Conservation (phyloP, 2,113 vertebrate species). For the Anolis carolinensis region DNA sequence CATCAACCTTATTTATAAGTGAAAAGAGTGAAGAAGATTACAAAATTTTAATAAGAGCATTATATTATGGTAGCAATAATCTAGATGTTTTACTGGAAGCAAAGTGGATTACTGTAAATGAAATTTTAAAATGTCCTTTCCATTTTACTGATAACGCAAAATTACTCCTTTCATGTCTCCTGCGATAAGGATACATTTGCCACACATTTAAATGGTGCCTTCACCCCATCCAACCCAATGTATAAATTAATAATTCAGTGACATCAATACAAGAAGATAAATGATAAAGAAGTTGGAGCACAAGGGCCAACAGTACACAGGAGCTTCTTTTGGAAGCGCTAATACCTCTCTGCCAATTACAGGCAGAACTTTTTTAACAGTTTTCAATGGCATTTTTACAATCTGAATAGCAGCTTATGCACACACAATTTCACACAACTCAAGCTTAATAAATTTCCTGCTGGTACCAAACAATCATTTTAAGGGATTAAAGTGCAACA, state of each 20-base stretch:
- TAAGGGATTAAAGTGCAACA: slow-evolving; percentile 79
- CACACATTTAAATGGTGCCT: slow-evolving; percentile 86
- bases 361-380: slow-evolving; percentile 82
- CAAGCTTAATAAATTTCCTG: slow-evolving; percentile 82
- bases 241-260: slow-evolving; percentile 93
- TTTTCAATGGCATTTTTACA: slow-evolving; percentile 80
- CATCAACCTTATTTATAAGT: slow-evolving; percentile 81
- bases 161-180: slow-evolving; percentile 93
- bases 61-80: slow-evolving; percentile 84
- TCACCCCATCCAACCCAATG: slow-evolving; percentile 77
- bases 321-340: slow-evolving; percentile 83
- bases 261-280: slow-evolving; percentile 97
- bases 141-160: slow-evolving; percentile 93
- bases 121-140: slow-evolving; percentile 95
- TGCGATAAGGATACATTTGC: slow-evolving; percentile 90
- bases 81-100: slow-evolving; percentile 91
- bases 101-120: slow-evolving; percentile 93
- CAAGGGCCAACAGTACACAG: slow-evolving; percentile 81
- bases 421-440: slow-evolving; percentile 84
- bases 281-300: slow-evolving; percentile 88
- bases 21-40: slow-evolving; percentile 77
- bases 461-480: slow-evolving; percentile 83
- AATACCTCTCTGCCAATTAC: slow-evolving; percentile 88
- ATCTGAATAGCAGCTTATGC: slow-evolving; percentile 81
- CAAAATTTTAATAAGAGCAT: slow-evolving; percentile 86